phyloP scores from a whole-genome alignment of 2,113 vertebrate genomes.

The Aleadryas rufinucha region DNA sequence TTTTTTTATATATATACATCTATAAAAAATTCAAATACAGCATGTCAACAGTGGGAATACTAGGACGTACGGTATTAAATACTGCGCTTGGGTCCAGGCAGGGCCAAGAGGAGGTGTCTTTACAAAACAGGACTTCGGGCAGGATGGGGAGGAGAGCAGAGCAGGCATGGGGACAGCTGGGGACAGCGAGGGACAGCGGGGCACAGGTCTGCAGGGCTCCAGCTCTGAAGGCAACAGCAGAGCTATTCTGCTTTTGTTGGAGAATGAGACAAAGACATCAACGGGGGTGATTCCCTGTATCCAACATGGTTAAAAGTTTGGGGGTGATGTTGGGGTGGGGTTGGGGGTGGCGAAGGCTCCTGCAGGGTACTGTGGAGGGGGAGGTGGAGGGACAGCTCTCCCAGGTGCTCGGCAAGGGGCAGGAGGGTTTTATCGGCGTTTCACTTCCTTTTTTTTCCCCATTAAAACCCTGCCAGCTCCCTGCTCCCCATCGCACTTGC shows the following conservation, averaged over 20 bases:
- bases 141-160: conserved; percentile 5
- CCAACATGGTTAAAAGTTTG: conserved; percentile 7
- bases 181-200: background rate
- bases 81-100: conserved; percentile 57
- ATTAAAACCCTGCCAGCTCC: background rate
- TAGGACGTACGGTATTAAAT: conserved; percentile 68
- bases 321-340: background rate
- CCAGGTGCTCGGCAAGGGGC: background rate
- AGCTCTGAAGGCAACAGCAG: conserved; percentile 38
- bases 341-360: background rate
- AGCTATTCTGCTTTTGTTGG: conserved; percentile 34
- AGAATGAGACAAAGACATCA: conserved; percentile 28
- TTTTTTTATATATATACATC: conserved; percentile 71
- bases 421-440: background rate
- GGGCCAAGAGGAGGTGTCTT: conserved; percentile 41
- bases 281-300: conserved; percentile 4
- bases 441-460: background rate
- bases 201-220: conserved; percentile 8
- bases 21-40: conserved; percentile 76
- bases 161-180: background rate
- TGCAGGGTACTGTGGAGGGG: background rate
- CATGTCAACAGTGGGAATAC: conserved; percentile 62
- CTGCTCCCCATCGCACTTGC: background rate
- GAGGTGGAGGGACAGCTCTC: background rate
- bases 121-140: conserved; percentile 39